These are phyloP conservation scores for Celastrina argiolus DNA, from an alignment of 2,888 invertebrate species.

Conservation along the genomic window DNA sequence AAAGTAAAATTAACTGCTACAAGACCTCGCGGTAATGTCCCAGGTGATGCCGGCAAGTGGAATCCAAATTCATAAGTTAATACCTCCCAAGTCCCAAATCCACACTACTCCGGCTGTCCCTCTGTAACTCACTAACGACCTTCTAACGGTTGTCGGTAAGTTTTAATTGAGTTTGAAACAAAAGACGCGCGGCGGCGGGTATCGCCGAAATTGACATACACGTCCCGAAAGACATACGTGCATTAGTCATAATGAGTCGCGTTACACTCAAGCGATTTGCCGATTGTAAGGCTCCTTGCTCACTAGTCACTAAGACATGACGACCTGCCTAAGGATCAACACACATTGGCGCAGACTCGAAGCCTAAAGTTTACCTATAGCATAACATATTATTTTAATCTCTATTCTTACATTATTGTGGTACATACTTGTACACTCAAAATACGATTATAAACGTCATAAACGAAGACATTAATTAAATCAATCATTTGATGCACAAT, in stretches of 20 bases:
- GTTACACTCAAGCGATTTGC: slow-evolving; percentile 22
- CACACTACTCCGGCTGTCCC: slow-evolving; percentile 35
- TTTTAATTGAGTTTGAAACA: slow-evolving; percentile 48
- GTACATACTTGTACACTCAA: too few relatives aligned
- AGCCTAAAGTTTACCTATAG: too few relatives aligned
- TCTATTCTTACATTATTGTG: too few relatives aligned
- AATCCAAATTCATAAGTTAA: background rate
- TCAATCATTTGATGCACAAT: too few relatives aligned
- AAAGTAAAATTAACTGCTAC: too few relatives aligned
- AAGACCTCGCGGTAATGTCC: too few relatives aligned
- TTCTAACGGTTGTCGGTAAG: slow-evolving; percentile 44
- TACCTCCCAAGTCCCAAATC: slow-evolving; percentile 30
- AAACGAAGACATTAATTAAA: too few relatives aligned
- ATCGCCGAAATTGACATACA: slow-evolving; percentile 30
- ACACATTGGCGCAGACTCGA: too few relatives aligned
- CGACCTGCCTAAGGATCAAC: too few relatives aligned
- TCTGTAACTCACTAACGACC: slow-evolving; percentile 43
- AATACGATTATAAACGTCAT: too few relatives aligned
- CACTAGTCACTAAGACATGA: too few relatives aligned
- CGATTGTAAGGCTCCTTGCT: background rate
- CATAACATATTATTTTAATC: too few relatives aligned
- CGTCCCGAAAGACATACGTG: slow-evolving; percentile 34
- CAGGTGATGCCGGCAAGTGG: background rate
- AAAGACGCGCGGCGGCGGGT: slow-evolving; percentile 43
- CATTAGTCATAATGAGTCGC: slow-evolving; percentile 36